These are phyloP conservation scores for Drosophila dives DNA, from an alignment of 2,888 invertebrate genomes.

Conservation along the genomic window DNA sequence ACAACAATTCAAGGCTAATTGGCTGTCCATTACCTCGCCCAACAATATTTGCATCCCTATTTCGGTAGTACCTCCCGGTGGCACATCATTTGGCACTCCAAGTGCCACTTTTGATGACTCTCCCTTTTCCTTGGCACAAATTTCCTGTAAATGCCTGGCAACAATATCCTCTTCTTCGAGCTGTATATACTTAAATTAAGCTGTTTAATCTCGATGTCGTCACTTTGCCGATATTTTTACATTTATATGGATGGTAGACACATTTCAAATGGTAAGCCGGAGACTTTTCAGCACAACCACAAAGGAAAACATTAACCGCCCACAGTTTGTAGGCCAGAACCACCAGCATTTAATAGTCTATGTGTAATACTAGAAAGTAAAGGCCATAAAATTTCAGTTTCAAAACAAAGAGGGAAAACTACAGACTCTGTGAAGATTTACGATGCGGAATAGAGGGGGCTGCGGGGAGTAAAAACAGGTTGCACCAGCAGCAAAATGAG, in stretches of 20 bases:
- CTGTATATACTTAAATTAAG: conserved; percentile 26
- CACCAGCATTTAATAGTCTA: conserved; percentile 57
- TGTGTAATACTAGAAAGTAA: conserved; percentile 65
- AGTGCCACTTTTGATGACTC: conserved; percentile 19
- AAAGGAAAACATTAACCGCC: conserved; percentile 67
- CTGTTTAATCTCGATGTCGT: conserved; percentile 44
- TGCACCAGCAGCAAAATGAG: conserved; percentile 45
- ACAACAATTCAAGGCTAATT: conserved; percentile 30
- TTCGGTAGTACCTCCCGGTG: conserved; percentile 15
- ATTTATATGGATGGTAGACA: conserved; percentile 4
- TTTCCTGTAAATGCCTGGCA: conserved; percentile 7
- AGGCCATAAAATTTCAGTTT: conserved; percentile 61
- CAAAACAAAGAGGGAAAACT: conserved; percentile 34
- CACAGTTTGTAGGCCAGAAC: conserved; percentile 55
- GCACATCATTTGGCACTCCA: conserved; percentile 22
- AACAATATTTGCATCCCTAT: conserved; percentile 21
- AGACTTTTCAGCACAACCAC: conserved; percentile 44
- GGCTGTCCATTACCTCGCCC: conserved; percentile 15
- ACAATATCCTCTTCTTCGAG: conserved; percentile 50
- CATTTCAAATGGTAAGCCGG: conserved; percentile 28
- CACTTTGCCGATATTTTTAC: conserved; percentile 43
- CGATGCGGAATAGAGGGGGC: conserved; percentile 32
- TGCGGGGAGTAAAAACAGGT: conserved; percentile 52
- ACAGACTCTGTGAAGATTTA: conserved; percentile 53
- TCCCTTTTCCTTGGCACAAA: conserved; percentile 58